phyloP scores from a whole-genome alignment of 2,113 vertebrate genomes.

The Bothrops jararaca region DNA sequence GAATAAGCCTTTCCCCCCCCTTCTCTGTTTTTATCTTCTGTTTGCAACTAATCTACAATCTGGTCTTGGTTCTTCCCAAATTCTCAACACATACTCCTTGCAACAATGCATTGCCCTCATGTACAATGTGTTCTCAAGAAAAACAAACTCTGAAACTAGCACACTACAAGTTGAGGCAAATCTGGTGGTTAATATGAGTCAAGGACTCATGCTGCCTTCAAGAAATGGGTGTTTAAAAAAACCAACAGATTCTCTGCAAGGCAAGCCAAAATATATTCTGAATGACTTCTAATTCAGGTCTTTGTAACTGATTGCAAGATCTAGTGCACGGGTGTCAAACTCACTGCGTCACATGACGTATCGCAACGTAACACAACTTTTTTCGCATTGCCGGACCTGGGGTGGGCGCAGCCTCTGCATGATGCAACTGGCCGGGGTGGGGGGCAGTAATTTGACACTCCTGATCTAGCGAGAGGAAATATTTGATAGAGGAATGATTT shows the following conservation, averaged over 20 bases:
- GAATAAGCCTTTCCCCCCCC: not conserved
- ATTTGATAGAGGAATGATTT: slow-evolving; percentile 6
- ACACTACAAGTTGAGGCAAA: slow-evolving; percentile 47
- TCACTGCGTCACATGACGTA: too few species aligned
- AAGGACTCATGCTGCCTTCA: slow-evolving; percentile 19
- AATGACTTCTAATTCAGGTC: slow-evolving; percentile 25
- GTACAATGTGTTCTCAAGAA: slow-evolving; percentile 36
- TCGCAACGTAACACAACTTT: too few species aligned
- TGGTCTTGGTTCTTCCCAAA: slow-evolving; percentile 38
- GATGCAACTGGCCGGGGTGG: too few species aligned
- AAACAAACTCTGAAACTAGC: slow-evolving; percentile 45
- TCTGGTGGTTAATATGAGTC: slow-evolving; percentile 19
- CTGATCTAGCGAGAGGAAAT: not conserved
- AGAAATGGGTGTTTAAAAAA: slow-evolving; percentile 41
- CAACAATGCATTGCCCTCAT: slow-evolving; percentile 38
- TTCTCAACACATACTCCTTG: slow-evolving; percentile 53
- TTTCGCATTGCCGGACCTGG: too few species aligned
- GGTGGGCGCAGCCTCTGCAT: too few species aligned
- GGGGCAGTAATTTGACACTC: too few species aligned
- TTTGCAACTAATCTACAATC: not conserved
- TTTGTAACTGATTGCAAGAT: not conserved
- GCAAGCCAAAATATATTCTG: not conserved
- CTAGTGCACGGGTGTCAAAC: not conserved
- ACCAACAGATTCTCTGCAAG: slow-evolving; percentile 20
- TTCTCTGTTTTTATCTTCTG: not conserved